A percentile compares a stretch with the other conserved stretches of the same genome.
phyloP scores from a whole-genome alignment of 2,888 invertebrate species.

The Caenorhabditis japonica region DNA sequence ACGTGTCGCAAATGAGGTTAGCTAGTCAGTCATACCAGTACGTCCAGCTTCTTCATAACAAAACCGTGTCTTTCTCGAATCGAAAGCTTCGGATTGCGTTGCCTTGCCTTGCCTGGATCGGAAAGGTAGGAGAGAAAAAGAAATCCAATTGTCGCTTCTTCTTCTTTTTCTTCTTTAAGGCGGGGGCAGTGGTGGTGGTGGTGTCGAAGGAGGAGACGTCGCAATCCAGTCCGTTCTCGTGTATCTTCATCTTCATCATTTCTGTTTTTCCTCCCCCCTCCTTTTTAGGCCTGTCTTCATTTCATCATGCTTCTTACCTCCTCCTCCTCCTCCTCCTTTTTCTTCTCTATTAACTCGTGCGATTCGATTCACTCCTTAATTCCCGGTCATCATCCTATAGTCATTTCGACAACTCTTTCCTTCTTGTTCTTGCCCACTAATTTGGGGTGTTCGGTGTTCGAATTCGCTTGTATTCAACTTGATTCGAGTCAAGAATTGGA shows the following conservation, averaged over 20 bases:
- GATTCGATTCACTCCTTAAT: slow-evolving; percentile 35
- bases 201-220: slow-evolving; percentile 20
- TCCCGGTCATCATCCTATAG: slow-evolving; percentile 42
- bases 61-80: slow-evolving; percentile 44
- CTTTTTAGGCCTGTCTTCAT: background rate
- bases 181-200: too few species aligned
- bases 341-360: slow-evolving; percentile 46
- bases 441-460: too few species aligned
- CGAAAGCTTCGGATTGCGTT: slow-evolving; percentile 9
- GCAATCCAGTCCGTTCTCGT: slow-evolving; percentile 53
- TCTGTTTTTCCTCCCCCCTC: slow-evolving; percentile 33
- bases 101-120: too few species aligned
- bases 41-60: slow-evolving; percentile 35
- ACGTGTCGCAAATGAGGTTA: slow-evolving; percentile 30
- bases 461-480: too few species aligned
- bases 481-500: too few species aligned
- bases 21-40: slow-evolving; percentile 42
- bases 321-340: slow-evolving; percentile 30
- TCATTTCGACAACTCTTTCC: slow-evolving; percentile 24
- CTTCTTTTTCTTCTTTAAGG: too few species aligned
- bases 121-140: slow-evolving; percentile 1
- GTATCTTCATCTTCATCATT: slow-evolving; percentile 52
- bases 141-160: slow-evolving; percentile 27
- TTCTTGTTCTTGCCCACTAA: background rate
- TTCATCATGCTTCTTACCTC: slow-evolving; percentile 6